Evolutionary conservation across 92 coral and sea anemone species (phyloP), one percentile per base, ranked within the genome.

Genomic region (Epizoanthus rinbou): DNA sequence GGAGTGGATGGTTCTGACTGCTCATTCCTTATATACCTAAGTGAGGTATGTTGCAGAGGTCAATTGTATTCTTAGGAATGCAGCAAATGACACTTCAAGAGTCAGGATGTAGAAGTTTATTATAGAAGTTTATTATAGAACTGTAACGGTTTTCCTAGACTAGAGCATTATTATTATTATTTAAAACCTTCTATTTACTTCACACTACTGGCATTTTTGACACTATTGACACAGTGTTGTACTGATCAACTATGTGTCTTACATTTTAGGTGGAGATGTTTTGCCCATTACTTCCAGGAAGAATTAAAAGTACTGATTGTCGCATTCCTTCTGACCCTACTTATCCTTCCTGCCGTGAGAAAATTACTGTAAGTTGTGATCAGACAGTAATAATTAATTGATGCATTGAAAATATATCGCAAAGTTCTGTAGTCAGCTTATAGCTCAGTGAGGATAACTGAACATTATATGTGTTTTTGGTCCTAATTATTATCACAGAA

Each of bases 271-370:
- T 95, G 52, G 98, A 95, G 79, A 71, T 64, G 22, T 92, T 86
- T 91, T 95, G 98, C 52, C 98, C 98, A 2, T 18, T 86, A 23
- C 82, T 88, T n/a, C 76, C 79, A 64, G 93, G 93, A 18, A 68
- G 91, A 59, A 45, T 65, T 3, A 57, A 60, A 19, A 71, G 24
- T 28, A 11, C 74, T 47, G 98, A 95, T 71, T 95, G 98, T 59
- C 39, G 39, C 52, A 78, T 95, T 25, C 97, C 98, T 13, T 52
- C 54, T 15, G 65, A 58, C 73, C 84, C 86, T 4, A 88, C 87
- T 15, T 89, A 39, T 75, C 97, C 98, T 7, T 84, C 88, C 0
- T 95, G 98, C 80, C 83, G 69, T 28, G 76, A 80, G 31, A 95
- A 95, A 80, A 89, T 95, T 57, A 88, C 89, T 25, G 98, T 94